Evolutionary conservation across 1,140 invertebrate genomes (phyloP).

Genomic region (Pseudomyrmex pallidus): DNA sequence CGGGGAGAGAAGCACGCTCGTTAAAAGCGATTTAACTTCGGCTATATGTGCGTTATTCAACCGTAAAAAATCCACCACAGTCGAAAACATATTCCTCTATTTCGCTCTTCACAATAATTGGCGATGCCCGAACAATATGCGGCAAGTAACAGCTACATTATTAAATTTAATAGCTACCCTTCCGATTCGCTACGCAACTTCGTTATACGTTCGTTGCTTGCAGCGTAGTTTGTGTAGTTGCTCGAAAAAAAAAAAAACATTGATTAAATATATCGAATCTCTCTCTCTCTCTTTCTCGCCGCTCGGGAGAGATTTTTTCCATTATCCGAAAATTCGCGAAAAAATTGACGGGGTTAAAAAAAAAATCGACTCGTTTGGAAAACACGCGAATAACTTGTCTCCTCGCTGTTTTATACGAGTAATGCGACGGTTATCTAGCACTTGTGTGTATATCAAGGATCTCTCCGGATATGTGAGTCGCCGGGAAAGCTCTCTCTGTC

Average conservation of each 20-base stretch:
- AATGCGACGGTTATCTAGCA: not conserved
- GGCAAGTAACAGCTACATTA: conserved; percentile 29
- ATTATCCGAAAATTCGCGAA: no score
- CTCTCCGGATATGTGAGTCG: not conserved
- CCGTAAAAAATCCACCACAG: conserved; percentile 31
- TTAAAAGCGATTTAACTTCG: conserved; percentile 46
- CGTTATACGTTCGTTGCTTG: conserved; percentile 4
- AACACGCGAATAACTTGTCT: not conserved
- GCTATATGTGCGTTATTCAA: conserved; percentile 20
- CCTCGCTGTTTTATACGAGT: not conserved
- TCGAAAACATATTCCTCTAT: conserved; percentile 32
- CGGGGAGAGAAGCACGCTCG: not conserved
- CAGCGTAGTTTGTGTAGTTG: not conserved
- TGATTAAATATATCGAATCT: conserved; percentile 32
- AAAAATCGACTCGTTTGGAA: not conserved
- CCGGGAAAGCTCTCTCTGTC: no score
- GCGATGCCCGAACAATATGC: conserved; percentile 33
- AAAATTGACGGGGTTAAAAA: no score
- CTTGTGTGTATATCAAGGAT: not conserved
- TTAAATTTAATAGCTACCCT: conserved; percentile 47
- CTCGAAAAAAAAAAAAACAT: conserved; percentile 27
- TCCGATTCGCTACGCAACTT: conserved; percentile 58
- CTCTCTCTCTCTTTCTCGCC: no score
- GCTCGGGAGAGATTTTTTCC: not conserved
- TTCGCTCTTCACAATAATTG: conserved; percentile 49